phyloP scores from a whole-genome alignment of 2,888 invertebrate genomes.

The Acanthopleura granulata region DNA sequence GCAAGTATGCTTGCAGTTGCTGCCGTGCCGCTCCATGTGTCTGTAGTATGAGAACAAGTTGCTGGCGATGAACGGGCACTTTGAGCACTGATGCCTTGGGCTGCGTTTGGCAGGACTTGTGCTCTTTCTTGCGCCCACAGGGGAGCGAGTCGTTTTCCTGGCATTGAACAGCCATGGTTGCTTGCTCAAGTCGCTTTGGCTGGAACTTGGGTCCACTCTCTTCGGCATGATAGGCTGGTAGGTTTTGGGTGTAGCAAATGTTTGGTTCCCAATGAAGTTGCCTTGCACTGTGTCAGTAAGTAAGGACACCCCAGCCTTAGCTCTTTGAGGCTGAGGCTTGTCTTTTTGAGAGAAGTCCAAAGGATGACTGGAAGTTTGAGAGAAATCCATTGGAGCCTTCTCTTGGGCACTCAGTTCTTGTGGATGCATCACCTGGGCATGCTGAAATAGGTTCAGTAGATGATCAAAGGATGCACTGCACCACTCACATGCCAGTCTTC shows the following conservation, averaged over 20 bases:
- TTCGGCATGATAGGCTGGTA: constrained; percentile 14
- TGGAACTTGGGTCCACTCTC: background rate
- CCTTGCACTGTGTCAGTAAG: background rate
- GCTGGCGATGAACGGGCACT: constrained; percentile 56
- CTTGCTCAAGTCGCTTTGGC: background rate
- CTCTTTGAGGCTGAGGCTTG: background rate
- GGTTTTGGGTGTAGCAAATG: background rate
- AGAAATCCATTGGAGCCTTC: constrained; percentile 20
- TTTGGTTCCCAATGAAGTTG: background rate
- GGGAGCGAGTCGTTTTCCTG: background rate
- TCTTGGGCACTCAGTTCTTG: constrained; percentile 54
- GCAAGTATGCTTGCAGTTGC: constrained; percentile 57
- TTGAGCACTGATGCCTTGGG: constrained; percentile 55
- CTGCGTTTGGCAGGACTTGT: constrained; percentile 48
- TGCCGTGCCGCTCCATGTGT: constrained; percentile 59
- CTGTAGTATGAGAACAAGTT: constrained; percentile 52
- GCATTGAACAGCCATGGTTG: constrained; percentile 12
- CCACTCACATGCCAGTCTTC: constrained; percentile 54
- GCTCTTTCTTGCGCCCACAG: constrained; percentile 40
- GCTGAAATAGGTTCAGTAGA: constrained; percentile 57
- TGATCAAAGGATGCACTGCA: constrained; percentile 56
- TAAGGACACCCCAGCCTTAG: background rate
- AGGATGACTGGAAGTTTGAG: background rate
- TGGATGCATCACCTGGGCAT: constrained; percentile 56
- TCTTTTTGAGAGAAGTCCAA: constrained; percentile 11